Conservation (phyloP, 2,888 invertebrate species). For the Acleris laterana region DNA sequence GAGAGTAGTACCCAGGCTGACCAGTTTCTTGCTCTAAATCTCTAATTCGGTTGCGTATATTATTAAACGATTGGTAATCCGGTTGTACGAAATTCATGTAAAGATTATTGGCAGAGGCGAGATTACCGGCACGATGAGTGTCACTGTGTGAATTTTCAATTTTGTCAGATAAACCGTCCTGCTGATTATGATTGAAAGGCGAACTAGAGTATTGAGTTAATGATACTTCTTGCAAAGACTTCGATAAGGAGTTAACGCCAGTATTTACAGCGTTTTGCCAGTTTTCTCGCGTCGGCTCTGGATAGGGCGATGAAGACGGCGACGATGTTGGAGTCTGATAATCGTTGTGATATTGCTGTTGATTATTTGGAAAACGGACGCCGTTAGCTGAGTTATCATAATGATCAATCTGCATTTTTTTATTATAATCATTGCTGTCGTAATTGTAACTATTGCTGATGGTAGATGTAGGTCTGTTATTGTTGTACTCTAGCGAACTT, state of each 20-base stretch:
- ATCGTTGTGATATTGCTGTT: conserved; percentile 68
- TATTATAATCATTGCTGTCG: conserved; percentile 59
- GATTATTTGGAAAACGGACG: conserved; percentile 63
- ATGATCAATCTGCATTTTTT: conserved; percentile 73
- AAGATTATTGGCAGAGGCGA: conserved; percentile 70
- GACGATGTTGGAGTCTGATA: conserved; percentile 63
- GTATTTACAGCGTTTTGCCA: conserved; percentile 66
- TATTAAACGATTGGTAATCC: conserved; percentile 61
- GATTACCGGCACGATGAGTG: conserved; percentile 65
- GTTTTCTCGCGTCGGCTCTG: conserved; percentile 58
- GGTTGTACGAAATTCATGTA: conserved; percentile 72
- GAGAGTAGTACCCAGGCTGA: conserved; percentile 67
- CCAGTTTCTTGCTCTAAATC: conserved; percentile 65
- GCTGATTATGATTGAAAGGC: conserved; percentile 56
- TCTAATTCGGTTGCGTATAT: conserved; percentile 57
- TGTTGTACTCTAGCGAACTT: conserved; percentile 63
- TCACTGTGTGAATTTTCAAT: conserved; percentile 60
- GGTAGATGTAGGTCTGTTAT: conserved; percentile 61
- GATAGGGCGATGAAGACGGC: conserved; percentile 62
- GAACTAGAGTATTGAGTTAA: conserved; percentile 63
- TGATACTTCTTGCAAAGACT: conserved; percentile 64
- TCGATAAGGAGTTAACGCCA: conserved; percentile 57
- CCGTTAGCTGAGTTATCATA: conserved; percentile 75
- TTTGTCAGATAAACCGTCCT: conserved; percentile 55
- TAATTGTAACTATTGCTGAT: conserved; percentile 57